Evolutionary conservation across 2,888 invertebrate genomes (phyloP), one percentile per base, ranked within the genome.

Genomic region (Gnatocerus cornutus): DNA sequence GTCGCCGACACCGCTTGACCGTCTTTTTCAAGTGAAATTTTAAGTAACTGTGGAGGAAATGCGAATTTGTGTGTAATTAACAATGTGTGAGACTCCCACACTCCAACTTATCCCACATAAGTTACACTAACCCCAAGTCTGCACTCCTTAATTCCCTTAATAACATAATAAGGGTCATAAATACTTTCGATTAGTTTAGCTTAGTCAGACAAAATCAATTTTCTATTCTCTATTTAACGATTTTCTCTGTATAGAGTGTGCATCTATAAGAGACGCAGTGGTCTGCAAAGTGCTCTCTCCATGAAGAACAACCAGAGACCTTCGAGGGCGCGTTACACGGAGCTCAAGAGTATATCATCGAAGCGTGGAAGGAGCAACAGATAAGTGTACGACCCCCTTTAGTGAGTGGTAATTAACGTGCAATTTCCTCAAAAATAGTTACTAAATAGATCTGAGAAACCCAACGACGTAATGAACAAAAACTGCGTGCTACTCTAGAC

Each of bases 261-360:
- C 64, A 81, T 84, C 74, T 84, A 84, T 76, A 83, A 81, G 74
- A 81, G 78, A 65, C 78, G 82, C 43, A 79, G 71, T 63, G 80
- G 77, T 58, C 77, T 78, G 68, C 78, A 76, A 16, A 62, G 76
- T 30, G 70, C 74, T 43, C 71, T 77, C 65, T 68, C 75, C n/a
- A 73, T 71, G 46, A 77, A 77, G 55, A 33, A 21, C 21, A 79
- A 76, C 61, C 74, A 76, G 67, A 74, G 77, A 48, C 79, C 82
- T 14, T 78, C 81, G 0, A 80, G 79, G 46, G 78, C 79, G 53
- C 80, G 78, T 52, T 84, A 84, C 73, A 83, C 83, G 14, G 83
- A 84, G 76, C 77, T 84, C 43, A 77, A 77, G 71, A 81, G 79
- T 75, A 81, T 83, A 62, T 56, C 76, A n/a, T 16, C 59, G 7